These are phyloP conservation scores for Montipora capricornis DNA, from an alignment of 64 coral and sea anemone genomes.

Conservation along the genomic window DNA sequence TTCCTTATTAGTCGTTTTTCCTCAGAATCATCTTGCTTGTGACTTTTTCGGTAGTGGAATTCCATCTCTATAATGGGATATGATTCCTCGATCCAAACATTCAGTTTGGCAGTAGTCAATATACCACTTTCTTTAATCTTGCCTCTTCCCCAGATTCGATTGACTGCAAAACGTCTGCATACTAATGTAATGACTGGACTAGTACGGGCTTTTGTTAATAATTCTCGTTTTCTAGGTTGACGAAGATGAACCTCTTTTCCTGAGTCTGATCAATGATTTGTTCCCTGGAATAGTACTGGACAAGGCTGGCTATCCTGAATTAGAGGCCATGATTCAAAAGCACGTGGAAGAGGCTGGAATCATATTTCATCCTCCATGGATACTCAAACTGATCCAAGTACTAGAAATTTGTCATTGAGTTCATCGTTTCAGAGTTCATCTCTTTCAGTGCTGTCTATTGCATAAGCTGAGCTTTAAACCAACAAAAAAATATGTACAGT, in stretches of 20 bases:
- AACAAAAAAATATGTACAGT: too few species aligned
- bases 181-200: too few species aligned
- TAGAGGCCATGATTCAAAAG: constrained; percentile 83
- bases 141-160: too few species aligned
- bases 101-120: neutral
- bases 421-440: neutral
- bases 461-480: too few species aligned
- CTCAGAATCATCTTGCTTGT: too few species aligned
- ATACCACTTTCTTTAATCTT: too few species aligned
- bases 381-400: constrained; percentile 95
- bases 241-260: constrained; percentile 91
- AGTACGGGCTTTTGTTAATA: too few species aligned
- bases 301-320: constrained; percentile 92
- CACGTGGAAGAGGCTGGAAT: constrained; percentile 89
- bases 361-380: constrained; percentile 93
- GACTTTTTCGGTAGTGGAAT: too few species aligned
- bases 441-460: too few species aligned
- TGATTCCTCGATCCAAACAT: neutral
- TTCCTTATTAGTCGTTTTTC: too few species aligned
- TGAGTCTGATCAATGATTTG: constrained; percentile 92
- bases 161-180: too few species aligned
- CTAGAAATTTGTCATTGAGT: neutral
- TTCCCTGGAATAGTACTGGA: constrained; percentile 94
- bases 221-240: constrained; percentile 67
- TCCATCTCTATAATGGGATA: too few species aligned